Percentiles rank a stretch among this genome's conserved stretches.
Evolutionary conservation across 2,888 invertebrate species (phyloP).

Genomic region (Penaeus monodon): DNA sequence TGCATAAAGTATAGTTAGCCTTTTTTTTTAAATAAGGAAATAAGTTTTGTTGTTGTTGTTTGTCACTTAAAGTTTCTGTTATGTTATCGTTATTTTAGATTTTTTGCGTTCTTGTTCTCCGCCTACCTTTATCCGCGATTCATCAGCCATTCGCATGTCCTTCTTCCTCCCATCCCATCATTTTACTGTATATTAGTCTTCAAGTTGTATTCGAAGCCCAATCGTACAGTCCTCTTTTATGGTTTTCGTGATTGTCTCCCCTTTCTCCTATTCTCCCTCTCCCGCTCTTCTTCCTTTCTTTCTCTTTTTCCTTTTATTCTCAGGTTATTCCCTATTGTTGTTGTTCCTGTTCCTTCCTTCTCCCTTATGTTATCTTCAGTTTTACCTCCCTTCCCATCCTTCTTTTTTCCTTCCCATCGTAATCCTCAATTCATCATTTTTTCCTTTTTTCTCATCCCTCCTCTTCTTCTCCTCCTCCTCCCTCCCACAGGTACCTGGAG

Average conservation of each 20-base stretch:
- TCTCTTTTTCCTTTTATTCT: no score
- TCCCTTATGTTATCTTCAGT: no score
- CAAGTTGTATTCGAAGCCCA: background rate
- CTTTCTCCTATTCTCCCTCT: no score
- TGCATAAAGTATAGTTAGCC: no score
- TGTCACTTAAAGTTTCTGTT: background rate
- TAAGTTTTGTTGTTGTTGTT: background rate
- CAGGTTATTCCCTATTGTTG: no score
- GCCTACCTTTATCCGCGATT: background rate
- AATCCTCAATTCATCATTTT: background rate
- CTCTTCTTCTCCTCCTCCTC: background rate
- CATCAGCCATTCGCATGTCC: background rate
- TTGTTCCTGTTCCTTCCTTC: no score
- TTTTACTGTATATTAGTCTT: background rate
- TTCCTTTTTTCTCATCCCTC: background rate
- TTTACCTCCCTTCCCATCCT: background rate
- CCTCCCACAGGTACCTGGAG: conserved; percentile 46
- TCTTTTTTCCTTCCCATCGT: background rate
- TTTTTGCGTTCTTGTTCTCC: background rate
- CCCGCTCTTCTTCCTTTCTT: no score
- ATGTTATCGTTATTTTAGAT: background rate
- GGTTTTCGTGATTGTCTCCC: no score
- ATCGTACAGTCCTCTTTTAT: no score
- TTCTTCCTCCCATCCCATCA: background rate
- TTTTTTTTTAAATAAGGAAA: no score